phyloP scores from a whole-genome alignment of 2,888 invertebrate species.

The Acleris cristana region DNA sequence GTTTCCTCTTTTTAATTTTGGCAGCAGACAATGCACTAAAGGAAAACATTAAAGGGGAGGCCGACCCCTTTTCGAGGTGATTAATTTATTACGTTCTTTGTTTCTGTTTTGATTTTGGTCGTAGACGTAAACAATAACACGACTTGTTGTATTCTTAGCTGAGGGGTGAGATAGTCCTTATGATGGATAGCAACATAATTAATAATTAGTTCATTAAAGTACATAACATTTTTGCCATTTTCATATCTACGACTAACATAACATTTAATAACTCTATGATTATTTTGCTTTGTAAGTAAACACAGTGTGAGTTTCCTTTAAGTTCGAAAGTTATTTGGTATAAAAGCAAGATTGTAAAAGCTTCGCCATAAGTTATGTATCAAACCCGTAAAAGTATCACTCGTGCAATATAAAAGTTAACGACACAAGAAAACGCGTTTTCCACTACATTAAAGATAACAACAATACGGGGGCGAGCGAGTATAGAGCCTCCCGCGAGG shows the following conservation, averaged over 20 bases:
- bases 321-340: conserved; percentile 31
- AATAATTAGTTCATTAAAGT: no score
- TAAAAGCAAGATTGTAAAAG: conserved; percentile 40
- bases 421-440: conserved; percentile 85
- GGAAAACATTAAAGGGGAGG: conserved; percentile 79
- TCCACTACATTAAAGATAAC: conserved; percentile 85
- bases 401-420: conserved; percentile 84
- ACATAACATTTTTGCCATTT: no score
- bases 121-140: conserved; percentile 20
- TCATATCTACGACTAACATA: no score
- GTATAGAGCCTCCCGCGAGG: conserved; percentile 82
- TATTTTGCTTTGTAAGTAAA: no score
- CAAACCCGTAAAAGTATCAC: conserved; percentile 82
- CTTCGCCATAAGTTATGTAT: conserved; percentile 74
- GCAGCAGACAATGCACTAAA: conserved; percentile 79
- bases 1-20: conserved; percentile 80
- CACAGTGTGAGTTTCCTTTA: not conserved
- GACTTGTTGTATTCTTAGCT: not conserved
- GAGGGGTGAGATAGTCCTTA: not conserved
- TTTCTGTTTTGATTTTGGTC: conserved; percentile 75
- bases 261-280: no score
- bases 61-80: conserved; percentile 76
- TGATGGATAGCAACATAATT: no score
- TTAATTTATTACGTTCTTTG: conserved; percentile 82
- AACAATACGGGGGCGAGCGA: conserved; percentile 83